These are phyloP conservation scores for Mirounga angustirostris DNA, from an alignment of 2,113 vertebrate genomes.

Conservation along the genomic window DNA sequence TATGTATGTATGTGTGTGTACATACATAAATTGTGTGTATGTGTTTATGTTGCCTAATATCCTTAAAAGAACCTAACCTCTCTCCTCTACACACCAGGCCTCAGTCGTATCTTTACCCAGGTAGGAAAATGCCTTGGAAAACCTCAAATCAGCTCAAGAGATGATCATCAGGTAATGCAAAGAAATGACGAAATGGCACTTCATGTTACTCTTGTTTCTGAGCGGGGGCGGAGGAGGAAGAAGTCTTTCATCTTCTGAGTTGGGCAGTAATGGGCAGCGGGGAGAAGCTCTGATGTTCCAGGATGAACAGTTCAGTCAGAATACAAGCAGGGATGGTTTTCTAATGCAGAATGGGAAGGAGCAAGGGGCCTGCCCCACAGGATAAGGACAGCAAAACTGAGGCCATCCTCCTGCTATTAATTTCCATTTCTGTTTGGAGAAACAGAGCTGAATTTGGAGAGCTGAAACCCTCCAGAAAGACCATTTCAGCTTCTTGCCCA, in stretches of 20 bases:
- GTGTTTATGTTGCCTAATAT: background rate
- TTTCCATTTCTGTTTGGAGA: background rate
- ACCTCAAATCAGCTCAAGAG: background rate
- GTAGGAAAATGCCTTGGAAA: conserved; percentile 4
- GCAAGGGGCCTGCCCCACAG: background rate
- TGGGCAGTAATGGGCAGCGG: background rate
- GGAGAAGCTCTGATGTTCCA: background rate
- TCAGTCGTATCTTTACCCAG: background rate
- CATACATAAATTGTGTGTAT: background rate
- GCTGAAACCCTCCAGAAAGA: background rate
- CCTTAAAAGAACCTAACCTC: background rate
- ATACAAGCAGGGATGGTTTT: background rate
- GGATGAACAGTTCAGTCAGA: conserved; percentile 25
- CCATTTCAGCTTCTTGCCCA: background rate
- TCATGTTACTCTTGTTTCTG: background rate
- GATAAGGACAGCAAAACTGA: background rate
- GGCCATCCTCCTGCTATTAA: background rate
- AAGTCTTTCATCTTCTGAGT: background rate
- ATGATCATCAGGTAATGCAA: background rate
- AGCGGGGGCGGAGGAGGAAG: too few relatives aligned
- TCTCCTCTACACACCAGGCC: background rate
- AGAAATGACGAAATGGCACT: background rate
- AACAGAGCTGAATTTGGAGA: background rate
- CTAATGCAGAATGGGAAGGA: background rate
- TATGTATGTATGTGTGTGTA: accelerated